phyloP scores from a whole-genome alignment of 2,797 vertebrate genomes.

The Sebastes hopkinsi region DNA sequence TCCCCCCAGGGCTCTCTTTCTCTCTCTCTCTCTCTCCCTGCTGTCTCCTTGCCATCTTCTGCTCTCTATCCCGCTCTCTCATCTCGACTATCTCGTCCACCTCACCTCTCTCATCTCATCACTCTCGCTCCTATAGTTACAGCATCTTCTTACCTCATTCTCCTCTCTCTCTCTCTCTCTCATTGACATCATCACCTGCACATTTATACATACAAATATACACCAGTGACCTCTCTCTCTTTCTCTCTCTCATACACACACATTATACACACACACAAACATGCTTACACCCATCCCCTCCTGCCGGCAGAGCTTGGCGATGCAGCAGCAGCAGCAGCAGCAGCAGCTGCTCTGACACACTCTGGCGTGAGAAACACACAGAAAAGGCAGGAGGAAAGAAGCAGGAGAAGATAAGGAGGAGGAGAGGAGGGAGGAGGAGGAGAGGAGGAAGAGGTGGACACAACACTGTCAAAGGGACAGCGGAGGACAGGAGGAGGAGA shows the following conservation, averaged over 20 bases:
- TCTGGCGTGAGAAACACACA: constrained; percentile 44
- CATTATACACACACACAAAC: constrained; percentile 2
- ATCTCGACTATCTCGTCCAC: background rate
- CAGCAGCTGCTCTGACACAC: constrained; percentile 63
- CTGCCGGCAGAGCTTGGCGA: constrained; percentile 62
- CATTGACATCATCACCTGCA: constrained; percentile 5
- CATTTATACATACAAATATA: constrained; percentile 13
- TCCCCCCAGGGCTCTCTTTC: constrained; percentile 36
- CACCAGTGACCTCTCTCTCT: background rate
- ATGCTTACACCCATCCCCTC: constrained; percentile 47
- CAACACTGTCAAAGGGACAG: constrained; percentile 49
- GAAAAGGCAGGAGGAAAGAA: constrained; percentile 50
- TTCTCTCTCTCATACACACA: background rate
- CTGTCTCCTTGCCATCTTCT: constrained; percentile 25
- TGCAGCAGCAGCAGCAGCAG: constrained; percentile 50
- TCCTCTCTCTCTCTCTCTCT: background rate
- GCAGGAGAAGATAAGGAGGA: constrained; percentile 10
- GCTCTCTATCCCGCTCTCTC: constrained; percentile 13
- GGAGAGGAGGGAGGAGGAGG: constrained; percentile 7
- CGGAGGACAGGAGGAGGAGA: constrained; percentile 18
- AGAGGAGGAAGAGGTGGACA: constrained; percentile 36
- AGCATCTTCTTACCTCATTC: background rate
- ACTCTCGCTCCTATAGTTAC: background rate
- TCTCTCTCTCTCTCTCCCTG: background rate
- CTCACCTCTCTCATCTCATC: background rate